Base-by-base conservation (phyloP, 2,888 invertebrate species). In the Thelaira solivaga region DNA sequence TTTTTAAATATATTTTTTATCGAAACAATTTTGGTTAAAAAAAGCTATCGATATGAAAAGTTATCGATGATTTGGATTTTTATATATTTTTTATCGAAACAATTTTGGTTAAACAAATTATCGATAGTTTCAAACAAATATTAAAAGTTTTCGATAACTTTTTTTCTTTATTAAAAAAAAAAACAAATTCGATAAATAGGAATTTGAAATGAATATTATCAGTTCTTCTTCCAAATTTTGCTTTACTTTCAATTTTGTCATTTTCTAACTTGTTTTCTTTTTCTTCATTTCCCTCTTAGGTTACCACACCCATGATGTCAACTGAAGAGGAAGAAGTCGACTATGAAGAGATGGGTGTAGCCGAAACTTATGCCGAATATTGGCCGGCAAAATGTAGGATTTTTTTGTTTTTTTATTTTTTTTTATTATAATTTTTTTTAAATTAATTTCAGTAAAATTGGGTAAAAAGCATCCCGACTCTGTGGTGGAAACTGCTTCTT, bases 281-380 rank as follows among this genome's bases (percentile, higher is more conserved):
- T 26, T 57, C n/a, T 29, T 45, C 55, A 64, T 31, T 31, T 16
- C n/a, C n/a, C n/a, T 36, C 24, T 18, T 57, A 81, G 81, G 71
- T 74, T 62, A 59, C 78, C 24, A 79, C 82, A 11, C 82, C 64
- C 18, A 82, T 65, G 41, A 82, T 81, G 20, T 83, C 83, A 51
- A 83, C 83, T 0, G 93, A 93, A 73, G 96, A 95, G 83, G 95
- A 94, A 80, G 95, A 94, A 84, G 96, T 94, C 0, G 97, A 98
- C 80, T 97, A 97, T 82, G 98, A 98, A 86, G 97, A 98, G 85
- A 94, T 99, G 92, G 98, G 98, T 11, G 97, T 98, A 16, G 98
- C 98, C 0, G 99, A 99, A 89, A 99, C 99, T 0, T 99, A 99
- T 87, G 95, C 97, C 5, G 98, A 99, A 86, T 99, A 99, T 87